Evolutionary conservation across 2,888 invertebrate species (phyloP).

Genomic region (Cephus sareptanus): DNA sequence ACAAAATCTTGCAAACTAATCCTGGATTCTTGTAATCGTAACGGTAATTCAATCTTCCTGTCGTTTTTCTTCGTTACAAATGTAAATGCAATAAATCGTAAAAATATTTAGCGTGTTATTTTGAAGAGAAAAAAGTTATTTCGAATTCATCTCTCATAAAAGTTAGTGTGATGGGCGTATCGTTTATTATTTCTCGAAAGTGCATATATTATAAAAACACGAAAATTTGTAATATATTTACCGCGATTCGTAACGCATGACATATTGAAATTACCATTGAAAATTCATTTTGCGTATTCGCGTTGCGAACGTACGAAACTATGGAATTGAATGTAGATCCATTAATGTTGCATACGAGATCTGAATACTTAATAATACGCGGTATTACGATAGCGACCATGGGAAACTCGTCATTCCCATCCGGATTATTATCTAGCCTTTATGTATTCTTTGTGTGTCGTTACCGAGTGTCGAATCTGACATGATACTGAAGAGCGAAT

Average conservation of each 20-base stretch:
- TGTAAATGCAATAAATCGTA: neutral
- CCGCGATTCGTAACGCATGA: neutral
- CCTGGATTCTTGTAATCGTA: neutral
- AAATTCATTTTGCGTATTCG: neutral
- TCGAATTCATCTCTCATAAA: neutral
- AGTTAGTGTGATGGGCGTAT: neutral
- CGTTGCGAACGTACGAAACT: conserved; percentile 5
- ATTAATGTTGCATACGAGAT: conserved; percentile 9
- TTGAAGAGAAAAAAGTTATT: neutral
- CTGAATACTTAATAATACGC: conserved; percentile 13
- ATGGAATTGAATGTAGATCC: conserved; percentile 5
- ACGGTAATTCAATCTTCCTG: neutral
- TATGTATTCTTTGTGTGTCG: neutral
- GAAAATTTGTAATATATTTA: neutral
- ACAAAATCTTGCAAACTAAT: neutral
- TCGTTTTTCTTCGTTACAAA: neutral
- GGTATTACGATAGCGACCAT: conserved; percentile 9
- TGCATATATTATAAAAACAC: neutral
- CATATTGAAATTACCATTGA: neutral
- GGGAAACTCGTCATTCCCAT: neutral
- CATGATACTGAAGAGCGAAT: neutral
- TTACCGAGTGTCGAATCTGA: neutral
- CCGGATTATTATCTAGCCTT: neutral
- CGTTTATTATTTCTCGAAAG: neutral
- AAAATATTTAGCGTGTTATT: neutral